Base-by-base conservation (phyloP, 92 coral and sea anemone species). In the Porites divaricata region DNA sequence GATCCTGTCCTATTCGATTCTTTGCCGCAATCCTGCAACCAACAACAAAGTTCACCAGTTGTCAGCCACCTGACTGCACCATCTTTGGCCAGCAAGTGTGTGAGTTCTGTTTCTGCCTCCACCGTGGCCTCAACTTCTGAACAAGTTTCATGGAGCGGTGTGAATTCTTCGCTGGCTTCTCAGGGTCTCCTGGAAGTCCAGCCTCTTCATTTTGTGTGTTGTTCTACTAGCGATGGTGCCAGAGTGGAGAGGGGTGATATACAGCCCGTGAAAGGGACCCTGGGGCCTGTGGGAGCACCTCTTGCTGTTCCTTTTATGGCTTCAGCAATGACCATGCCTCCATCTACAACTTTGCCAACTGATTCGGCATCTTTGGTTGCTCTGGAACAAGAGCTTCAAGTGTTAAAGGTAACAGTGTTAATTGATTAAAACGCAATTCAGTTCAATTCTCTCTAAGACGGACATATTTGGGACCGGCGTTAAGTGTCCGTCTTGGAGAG, bases 201-300 rank as follows among this genome's bases (percentile, higher is more conserved):
- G 48, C 98, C 99, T 20, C 88, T 97, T 70, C 98, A 97, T 76
- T 97, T 92, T 64, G 88, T 85, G 58, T 97, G 99, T 86, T 95
- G 91, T 76, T 93, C 99, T 1, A 93, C 95, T 14, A 97, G 99
- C 88, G 98, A 97, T 86, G 99, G 99, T 1, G 96, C 98, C 21
- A 83, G 96, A 67, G 96, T 95, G 63, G 99, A 97, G 76, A 89
- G 91, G 76, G 78, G 90, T 81, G 88, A 85, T 83, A 48, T 52
- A 26, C 72, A 13, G 20, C 75, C 26, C 13, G 69, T 83, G 23
- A 24, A 62, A 6, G 78, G 80, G 21, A 69, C 76, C 52, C 28
- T 80, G 24, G 85, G 85, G 11, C 52, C 93, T 56, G 59, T 84
- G 10, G 87, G 77, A 0, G 67, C 81, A 48, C 73, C 91, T 1